These are phyloP conservation scores for Percina caprodes DNA, from an alignment of 2,113 vertebrate genomes.

Conservation along the genomic window DNA sequence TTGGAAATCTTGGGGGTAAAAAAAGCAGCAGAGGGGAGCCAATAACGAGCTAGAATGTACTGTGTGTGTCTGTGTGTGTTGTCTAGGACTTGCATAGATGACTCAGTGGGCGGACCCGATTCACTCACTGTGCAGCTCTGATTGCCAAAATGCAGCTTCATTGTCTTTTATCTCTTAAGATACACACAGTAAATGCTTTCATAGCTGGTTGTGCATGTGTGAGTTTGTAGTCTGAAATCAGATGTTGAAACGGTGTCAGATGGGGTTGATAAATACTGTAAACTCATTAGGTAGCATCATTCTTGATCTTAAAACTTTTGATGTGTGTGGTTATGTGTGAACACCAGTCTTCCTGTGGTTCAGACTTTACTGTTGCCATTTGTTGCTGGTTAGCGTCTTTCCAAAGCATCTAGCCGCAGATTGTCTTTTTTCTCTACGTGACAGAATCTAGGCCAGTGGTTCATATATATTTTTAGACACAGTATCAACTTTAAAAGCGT, in stretches of 20 bases:
- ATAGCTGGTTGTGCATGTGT: neutral
- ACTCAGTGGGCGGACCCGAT: too few relatives aligned
- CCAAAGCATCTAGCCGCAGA: neutral
- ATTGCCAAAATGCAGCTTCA: neutral
- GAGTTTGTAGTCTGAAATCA: neutral
- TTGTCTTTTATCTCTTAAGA: neutral
- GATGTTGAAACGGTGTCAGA: neutral
- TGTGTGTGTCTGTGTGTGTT: too few relatives aligned
- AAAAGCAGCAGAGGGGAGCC: too few relatives aligned
- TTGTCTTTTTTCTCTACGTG: neutral
- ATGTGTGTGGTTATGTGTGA: neutral
- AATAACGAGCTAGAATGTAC: too few relatives aligned
- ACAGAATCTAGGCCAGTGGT: neutral
- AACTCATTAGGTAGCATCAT: neutral
- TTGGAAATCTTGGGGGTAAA: too few relatives aligned
- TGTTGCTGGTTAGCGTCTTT: neutral
- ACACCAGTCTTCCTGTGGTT: neutral
- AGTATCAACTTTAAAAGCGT: too few relatives aligned
- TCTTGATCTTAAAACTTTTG: neutral
- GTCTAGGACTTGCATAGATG: too few relatives aligned
- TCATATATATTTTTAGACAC: neutral
- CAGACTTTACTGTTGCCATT: neutral
- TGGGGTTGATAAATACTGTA: neutral
- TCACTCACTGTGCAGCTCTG: neutral
- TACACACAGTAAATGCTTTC: neutral